Conservation (phyloP, 30 jellyfish, hydroid and myxozoan species). For the Aurelia aurita complex sp. Pacific region DNA sequence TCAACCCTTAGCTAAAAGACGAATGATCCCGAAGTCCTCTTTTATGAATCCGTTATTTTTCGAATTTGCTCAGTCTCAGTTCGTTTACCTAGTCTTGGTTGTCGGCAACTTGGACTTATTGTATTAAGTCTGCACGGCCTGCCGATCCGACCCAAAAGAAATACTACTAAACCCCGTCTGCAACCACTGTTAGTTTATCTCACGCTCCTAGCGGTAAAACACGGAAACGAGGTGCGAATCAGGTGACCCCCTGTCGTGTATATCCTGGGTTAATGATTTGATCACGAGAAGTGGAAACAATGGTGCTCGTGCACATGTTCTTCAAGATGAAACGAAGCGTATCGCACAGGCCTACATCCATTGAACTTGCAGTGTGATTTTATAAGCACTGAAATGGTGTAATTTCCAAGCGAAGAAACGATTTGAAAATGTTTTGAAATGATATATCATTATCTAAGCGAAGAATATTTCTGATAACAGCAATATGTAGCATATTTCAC, state of each 20-base stretch:
- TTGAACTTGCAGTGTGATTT: slow-evolving; percentile 69
- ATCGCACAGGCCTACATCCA: slow-evolving; percentile 58
- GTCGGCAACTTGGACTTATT: background rate
- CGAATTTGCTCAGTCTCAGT: too few species aligned
- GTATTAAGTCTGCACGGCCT: background rate
- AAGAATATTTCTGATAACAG: background rate
- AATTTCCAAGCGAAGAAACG: slow-evolving; percentile 12
- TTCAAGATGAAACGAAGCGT: slow-evolving; percentile 67
- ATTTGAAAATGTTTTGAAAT: background rate
- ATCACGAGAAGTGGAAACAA: slow-evolving; percentile 62
- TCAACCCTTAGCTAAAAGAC: too few species aligned
- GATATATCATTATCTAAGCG: background rate
- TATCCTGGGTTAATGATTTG: slow-evolving; percentile 52
- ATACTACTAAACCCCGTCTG: too few species aligned
- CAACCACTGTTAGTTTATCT: too few species aligned
- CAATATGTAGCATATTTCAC: background rate
- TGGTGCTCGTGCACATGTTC: slow-evolving; percentile 76
- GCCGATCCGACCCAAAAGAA: background rate
- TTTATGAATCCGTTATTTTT: too few species aligned
- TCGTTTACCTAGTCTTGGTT: too few species aligned
- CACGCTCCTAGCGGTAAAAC: background rate
- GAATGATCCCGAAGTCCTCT: too few species aligned
- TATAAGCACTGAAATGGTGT: slow-evolving; percentile 68
- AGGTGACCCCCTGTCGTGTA: slow-evolving; percentile 52
- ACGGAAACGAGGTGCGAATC: background rate